Conservation (phyloP, 2,797 vertebrate genomes). For the Thamnophis elegans region DNA sequence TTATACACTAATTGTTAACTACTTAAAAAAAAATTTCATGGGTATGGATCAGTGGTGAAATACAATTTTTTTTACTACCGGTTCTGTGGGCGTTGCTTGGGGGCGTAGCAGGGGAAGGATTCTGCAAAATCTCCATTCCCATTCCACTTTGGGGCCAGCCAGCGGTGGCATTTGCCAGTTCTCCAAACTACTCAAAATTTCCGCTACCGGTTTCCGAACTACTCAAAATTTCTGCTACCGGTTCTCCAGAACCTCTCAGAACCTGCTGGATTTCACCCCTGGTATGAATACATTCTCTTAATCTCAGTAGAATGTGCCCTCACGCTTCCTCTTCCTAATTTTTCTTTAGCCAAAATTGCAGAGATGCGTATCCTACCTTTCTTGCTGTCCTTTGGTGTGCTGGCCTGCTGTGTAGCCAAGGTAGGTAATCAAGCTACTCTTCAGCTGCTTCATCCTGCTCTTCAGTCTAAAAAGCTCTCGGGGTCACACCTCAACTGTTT, state of each 20-base stretch:
- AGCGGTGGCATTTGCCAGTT: too few relatives aligned
- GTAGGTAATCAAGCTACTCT: constrained; percentile 68
- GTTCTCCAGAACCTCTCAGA: too few relatives aligned
- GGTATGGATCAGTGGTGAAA: neutral
- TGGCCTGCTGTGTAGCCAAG: constrained; percentile 91
- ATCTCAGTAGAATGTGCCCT: neutral
- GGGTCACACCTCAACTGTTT: neutral
- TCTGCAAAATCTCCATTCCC: too few relatives aligned
- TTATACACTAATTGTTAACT: neutral
- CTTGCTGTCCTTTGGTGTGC: constrained; percentile 91
- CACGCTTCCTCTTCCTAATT: constrained; percentile 17
- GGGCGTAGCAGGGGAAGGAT: too few relatives aligned
- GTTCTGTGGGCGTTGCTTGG: too few relatives aligned
- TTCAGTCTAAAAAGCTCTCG: neutral
- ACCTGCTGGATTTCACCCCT: too few relatives aligned
- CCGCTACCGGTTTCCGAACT: too few relatives aligned
- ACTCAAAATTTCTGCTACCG: too few relatives aligned
- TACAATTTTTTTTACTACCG: too few relatives aligned
- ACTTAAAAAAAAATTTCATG: neutral
- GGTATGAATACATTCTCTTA: neutral
- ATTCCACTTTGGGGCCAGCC: too few relatives aligned
- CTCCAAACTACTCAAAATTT: too few relatives aligned
- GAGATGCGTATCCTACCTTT: constrained; percentile 89
- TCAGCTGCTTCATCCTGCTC: neutral
- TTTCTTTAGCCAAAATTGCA: constrained; percentile 86